These are phyloP conservation scores for Dromococcyx pavoninus DNA, from an alignment of 2,797 vertebrate genomes.

Conservation along the genomic window DNA sequence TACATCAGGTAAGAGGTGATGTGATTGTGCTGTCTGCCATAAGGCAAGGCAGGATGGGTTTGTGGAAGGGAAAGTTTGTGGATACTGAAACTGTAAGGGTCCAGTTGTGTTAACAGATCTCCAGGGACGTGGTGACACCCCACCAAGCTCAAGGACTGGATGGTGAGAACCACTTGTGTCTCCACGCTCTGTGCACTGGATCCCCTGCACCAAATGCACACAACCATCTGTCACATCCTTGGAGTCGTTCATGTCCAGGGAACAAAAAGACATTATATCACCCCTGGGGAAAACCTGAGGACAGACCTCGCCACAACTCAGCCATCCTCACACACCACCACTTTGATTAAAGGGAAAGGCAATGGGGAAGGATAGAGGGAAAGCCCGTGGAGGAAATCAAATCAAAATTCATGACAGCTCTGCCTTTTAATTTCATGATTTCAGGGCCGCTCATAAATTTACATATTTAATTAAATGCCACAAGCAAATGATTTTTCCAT, in stretches of 20 bases:
- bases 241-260: neutral
- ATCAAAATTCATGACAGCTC: constrained; percentile 57
- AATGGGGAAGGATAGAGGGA: neutral
- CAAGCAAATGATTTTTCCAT: constrained; percentile 68
- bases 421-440: constrained; percentile 63
- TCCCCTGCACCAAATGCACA: neutral
- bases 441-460: constrained; percentile 68
- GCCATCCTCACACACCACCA: neutral
- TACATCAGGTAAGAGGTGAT: neutral
- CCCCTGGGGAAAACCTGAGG: neutral
- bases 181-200: neutral
- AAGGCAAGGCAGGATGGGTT: neutral
- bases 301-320: neutral
- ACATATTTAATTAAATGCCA: constrained; percentile 75
- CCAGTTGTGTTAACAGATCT: neutral
- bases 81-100: neutral
- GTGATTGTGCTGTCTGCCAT: neutral
- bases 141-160: neutral
- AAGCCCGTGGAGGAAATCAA: constrained; percentile 13
- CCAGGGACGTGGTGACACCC: neutral
- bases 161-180: neutral
- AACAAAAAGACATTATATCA: neutral
- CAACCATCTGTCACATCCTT: neutral
- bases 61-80: neutral
- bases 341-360: constrained; percentile 2